These are phyloP conservation scores for Lasioglossum vierecki DNA, from an alignment of 2,888 invertebrate genomes.

Conservation along the genomic window DNA sequence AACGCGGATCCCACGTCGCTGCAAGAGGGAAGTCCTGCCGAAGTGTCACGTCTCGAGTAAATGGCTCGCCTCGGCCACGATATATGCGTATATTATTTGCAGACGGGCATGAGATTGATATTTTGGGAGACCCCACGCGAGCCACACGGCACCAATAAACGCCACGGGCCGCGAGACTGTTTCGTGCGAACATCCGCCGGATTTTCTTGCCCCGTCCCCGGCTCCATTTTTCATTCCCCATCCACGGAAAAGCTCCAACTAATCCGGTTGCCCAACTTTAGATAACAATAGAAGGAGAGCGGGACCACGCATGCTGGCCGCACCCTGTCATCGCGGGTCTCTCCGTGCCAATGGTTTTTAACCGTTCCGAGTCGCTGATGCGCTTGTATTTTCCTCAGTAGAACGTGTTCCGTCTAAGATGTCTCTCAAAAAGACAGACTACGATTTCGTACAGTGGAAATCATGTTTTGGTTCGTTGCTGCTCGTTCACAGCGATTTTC, in stretches of 20 bases:
- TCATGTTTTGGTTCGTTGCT: not conserved
- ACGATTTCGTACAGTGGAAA: not conserved
- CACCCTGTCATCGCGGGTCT: not conserved
- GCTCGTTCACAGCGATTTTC: not conserved
- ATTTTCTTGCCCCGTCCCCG: slow-evolving; percentile 51
- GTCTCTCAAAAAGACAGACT: not conserved
- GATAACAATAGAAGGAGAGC: slow-evolving; percentile 36
- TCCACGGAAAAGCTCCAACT: slow-evolving; percentile 31
- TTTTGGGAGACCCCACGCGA: slow-evolving; percentile 81
- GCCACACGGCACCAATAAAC: slow-evolving; percentile 82
- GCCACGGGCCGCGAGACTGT: slow-evolving; percentile 58
- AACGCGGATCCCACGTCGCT: not conserved
- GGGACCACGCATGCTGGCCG: slow-evolving; percentile 4
- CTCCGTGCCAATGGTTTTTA: not conserved
- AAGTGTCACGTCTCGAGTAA: slow-evolving; percentile 45
- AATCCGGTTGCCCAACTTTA: slow-evolving; percentile 37
- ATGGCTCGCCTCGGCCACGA: slow-evolving; percentile 62
- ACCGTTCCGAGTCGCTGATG: not conserved
- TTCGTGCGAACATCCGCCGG: slow-evolving; percentile 56
- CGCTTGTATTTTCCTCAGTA: not conserved
- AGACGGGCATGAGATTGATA: slow-evolving; percentile 79
- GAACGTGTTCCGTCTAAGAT: not conserved
- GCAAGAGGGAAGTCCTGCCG: not conserved
- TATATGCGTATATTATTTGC: slow-evolving; percentile 74
- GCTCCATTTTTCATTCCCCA: slow-evolving; percentile 44